Percentiles rank a stretch among this genome's conserved stretches.
phyloP scores from a whole-genome alignment of 1,140 invertebrate species.

The Trichogramma pretiosum region DNA sequence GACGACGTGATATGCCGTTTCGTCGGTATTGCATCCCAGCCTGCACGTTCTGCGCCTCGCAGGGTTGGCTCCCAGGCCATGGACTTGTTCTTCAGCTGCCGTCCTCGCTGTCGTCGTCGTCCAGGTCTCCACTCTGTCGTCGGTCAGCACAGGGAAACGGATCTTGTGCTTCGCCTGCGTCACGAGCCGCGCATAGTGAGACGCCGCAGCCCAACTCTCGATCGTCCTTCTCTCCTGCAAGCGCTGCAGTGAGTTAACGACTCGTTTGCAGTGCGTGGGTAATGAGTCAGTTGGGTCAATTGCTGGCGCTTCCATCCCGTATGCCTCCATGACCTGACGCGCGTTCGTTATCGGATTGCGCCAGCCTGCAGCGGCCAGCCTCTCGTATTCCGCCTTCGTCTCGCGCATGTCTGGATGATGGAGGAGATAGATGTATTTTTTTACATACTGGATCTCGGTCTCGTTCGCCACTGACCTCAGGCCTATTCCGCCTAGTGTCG shows the following conservation, averaged over 20 bases:
- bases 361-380: background rate
- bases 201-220: background rate
- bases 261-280: background rate
- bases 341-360: background rate
- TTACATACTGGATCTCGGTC: constrained; percentile 9
- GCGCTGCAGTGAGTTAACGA: background rate
- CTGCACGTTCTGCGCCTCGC: background rate
- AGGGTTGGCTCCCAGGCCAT: background rate
- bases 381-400: background rate
- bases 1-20: constrained; percentile 12
- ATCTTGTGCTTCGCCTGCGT: background rate
- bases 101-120: constrained; percentile 2
- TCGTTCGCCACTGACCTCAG: constrained; percentile 3
- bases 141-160: constrained; percentile 2
- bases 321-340: background rate
- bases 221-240: background rate
- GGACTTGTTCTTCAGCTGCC: constrained; percentile 13
- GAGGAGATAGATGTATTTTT: constrained; percentile 6
- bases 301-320: background rate
- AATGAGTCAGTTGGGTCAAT: background rate
- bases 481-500: constrained; percentile 2
- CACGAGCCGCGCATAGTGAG: constrained; percentile 8
- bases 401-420: background rate
- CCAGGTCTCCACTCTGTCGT: background rate
- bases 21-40: constrained; percentile 1